Conservation (phyloP, 2,113 vertebrate species). For the Malaclemys terrapin region DNA sequence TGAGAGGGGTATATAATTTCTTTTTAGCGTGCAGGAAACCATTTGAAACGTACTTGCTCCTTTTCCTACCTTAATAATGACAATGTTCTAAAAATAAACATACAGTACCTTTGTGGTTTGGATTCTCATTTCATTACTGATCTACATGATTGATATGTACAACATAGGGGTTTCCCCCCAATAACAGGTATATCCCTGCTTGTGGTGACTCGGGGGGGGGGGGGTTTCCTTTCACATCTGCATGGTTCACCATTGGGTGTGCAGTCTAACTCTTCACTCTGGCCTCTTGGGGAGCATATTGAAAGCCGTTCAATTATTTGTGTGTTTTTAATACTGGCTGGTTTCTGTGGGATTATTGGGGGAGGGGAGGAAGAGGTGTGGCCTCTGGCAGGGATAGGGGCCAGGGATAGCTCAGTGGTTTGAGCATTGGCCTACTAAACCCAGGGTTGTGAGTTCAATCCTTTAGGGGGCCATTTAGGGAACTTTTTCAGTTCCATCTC, state of each 20-base stretch:
- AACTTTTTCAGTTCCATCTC: too few relatives aligned
- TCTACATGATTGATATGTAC: constrained; percentile 49
- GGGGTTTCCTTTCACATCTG: constrained; percentile 40
- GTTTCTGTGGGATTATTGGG: constrained; percentile 37
- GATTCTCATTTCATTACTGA: constrained; percentile 57
- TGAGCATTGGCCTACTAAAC: too few relatives aligned
- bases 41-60: not conserved
- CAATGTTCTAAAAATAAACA: not conserved
- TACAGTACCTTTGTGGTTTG: constrained; percentile 50
- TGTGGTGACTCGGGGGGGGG: constrained; percentile 40
- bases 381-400: constrained; percentile 36
- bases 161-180: constrained; percentile 41
- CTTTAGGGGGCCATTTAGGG: too few relatives aligned
- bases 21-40: fast-evolving
- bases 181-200: constrained; percentile 20
- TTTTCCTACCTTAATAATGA: constrained; percentile 1
- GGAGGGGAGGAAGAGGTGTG: not conserved
- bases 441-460: too few relatives aligned
- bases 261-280: constrained; percentile 14
- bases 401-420: not conserved
- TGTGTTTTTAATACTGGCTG: not conserved
- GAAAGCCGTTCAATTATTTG: constrained; percentile 27
- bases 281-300: not conserved
- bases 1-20: not conserved
- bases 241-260: not conserved